A percentile compares a stretch with the other conserved stretches of the same genome.
Conservation (phyloP, 2,797 vertebrate species). For the Clarias pachynema region DNA sequence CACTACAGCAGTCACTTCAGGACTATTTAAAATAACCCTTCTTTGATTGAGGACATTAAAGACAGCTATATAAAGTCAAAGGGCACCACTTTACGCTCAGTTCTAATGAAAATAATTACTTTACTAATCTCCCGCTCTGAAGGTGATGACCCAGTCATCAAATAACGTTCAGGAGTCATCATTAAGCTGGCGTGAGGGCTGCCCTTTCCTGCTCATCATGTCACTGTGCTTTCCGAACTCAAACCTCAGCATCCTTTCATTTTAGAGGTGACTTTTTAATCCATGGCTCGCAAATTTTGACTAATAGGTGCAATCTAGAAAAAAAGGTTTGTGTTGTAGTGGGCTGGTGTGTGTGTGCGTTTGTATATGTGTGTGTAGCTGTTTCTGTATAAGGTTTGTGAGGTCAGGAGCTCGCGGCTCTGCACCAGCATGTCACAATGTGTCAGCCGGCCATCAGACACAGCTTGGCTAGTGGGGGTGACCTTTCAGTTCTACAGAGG, state of each 20-base stretch:
- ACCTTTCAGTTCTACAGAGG: constrained; percentile 78
- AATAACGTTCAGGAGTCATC: constrained; percentile 42
- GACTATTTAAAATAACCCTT: background rate
- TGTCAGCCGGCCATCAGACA: constrained; percentile 81
- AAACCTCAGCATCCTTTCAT: constrained; percentile 15
- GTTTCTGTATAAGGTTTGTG: constrained; percentile 66
- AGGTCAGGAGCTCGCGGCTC: constrained; percentile 77
- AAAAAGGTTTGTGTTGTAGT: background rate
- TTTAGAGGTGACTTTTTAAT: constrained; percentile 27
- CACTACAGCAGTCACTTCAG: background rate
- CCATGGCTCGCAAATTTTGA: background rate
- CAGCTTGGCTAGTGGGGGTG: constrained; percentile 71
- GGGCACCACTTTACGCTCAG: background rate
- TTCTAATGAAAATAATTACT: constrained; percentile 37
- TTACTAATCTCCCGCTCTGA: constrained; percentile 39
- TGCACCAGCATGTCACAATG: constrained; percentile 81
- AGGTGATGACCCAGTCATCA: constrained; percentile 44
- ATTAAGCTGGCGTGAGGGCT: constrained; percentile 33
- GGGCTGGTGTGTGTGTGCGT: background rate
- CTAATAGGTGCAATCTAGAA: constrained; percentile 5
- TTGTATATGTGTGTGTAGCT: constrained; percentile 38
- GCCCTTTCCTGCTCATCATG: constrained; percentile 36
- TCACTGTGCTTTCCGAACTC: background rate
- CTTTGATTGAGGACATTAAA: background rate
- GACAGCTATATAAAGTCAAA: background rate